Evolutionary conservation across 2,888 invertebrate species (phyloP), one percentile per base, ranked within the genome.

Genomic region (Polydrusus pterygomalis): DNA sequence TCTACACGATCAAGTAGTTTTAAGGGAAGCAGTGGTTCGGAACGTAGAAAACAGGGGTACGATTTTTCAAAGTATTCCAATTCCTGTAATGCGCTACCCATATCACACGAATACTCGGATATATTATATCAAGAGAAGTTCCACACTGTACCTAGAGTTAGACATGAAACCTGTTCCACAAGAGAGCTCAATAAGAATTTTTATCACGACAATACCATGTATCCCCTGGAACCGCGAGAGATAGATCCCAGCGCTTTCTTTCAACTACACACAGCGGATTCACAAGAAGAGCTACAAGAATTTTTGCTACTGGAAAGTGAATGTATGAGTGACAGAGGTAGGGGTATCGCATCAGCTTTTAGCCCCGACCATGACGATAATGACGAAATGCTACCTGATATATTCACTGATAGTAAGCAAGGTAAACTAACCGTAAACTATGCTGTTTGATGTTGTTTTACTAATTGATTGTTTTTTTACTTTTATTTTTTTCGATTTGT

Each of bases 271-370:
- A 90, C 89, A 0, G 90, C 90, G 3, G 90, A 91, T 77, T 91
- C 91, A 81, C 90, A 90, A 80, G 91, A 92, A 80, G 91, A 92
- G 79, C 85, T 92, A 45, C 91, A 91, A 80, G 91, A 92, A 83
- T 91, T 92, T 84, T 86, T 92, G 70, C 84, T 91, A 64, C 83
- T 91, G 13, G 91, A 91, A 84, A 91, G 90, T 81, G 90, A 91
- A 83, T 91, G 91, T 80, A 90, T 89, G 88, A 85, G 85, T 17
- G 88, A 87, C 78, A 85, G 84, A 77, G 86, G 86, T 40, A 85
- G 89, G 68, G 90, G 90, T 38, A 85, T 91, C 73, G 90, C 90
- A 3, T 86, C 88, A 58, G 89, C 90, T 75, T 88, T 88, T 79
- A 65, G 80, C 20, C 68, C 79, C 20, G 72, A 75, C 11, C 13